Percentiles rank a stretch among this genome's conserved stretches.
Evolutionary conservation across 1,140 invertebrate genomes (phyloP).

Genomic region (Bombus difficillimus): DNA sequence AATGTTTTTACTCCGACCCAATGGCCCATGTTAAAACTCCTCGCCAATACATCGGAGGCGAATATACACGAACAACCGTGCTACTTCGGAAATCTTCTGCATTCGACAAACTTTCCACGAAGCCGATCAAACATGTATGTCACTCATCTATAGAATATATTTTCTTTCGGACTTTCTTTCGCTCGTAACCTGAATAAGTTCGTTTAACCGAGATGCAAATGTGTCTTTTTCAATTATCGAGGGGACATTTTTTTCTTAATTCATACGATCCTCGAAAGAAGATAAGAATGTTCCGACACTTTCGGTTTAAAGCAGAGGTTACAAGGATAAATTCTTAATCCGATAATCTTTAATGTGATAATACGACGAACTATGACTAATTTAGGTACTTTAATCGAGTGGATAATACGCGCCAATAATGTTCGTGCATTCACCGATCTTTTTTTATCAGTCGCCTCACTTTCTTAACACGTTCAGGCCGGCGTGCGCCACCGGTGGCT

Average conservation of each 20-base stretch:
- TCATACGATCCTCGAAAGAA: not conserved
- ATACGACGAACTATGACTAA: too few relatives aligned
- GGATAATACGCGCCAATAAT: too few relatives aligned
- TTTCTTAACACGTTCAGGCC: too few relatives aligned
- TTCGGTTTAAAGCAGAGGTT: too few relatives aligned
- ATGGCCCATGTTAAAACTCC: constrained; percentile 31
- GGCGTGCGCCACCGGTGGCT: too few relatives aligned
- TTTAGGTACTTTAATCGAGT: too few relatives aligned
- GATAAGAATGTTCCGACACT: not conserved
- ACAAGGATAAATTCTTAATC: too few relatives aligned
- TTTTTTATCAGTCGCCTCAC: too few relatives aligned
- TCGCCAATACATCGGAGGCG: constrained; percentile 10
- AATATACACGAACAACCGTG: not conserved
- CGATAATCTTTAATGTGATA: too few relatives aligned
- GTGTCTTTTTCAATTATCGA: not conserved
- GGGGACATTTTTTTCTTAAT: not conserved
- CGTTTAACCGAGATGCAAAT: not conserved
- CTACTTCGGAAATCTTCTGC: constrained; percentile 13
- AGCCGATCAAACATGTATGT: not conserved
- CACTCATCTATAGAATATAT: not conserved
- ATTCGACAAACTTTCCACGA: constrained; percentile 10
- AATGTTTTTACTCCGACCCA: constrained; percentile 27
- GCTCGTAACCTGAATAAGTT: not conserved
- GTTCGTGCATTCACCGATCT: too few relatives aligned
- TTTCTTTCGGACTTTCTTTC: not conserved